Conservation (phyloP, 2,888 invertebrate species). For the Acrobasis consociella region DNA sequence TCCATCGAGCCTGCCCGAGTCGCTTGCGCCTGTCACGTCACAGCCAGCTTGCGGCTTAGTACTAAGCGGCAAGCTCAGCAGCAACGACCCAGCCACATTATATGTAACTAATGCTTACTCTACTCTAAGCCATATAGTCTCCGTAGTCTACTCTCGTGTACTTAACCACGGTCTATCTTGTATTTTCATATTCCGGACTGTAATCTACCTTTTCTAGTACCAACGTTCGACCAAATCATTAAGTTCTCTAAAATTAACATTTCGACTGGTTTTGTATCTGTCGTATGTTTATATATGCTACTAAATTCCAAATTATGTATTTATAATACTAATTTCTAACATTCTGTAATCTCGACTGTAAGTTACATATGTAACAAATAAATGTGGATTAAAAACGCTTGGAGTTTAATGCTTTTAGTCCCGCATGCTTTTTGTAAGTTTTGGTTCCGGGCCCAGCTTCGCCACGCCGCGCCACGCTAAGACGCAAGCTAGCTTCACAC, state of each 20-base stretch:
- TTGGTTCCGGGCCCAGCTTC: slow-evolving; percentile 62
- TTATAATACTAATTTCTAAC: slow-evolving; percentile 52
- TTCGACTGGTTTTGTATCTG: slow-evolving; percentile 37
- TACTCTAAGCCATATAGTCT: not conserved
- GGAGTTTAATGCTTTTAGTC: slow-evolving; percentile 79
- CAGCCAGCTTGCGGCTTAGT: no score
- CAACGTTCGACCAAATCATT: slow-evolving; percentile 33
- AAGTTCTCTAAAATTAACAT: slow-evolving; percentile 32
- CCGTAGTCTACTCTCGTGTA: not conserved
- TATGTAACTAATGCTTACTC: no score
- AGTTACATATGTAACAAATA: slow-evolving; percentile 73
- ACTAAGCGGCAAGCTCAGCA: no score
- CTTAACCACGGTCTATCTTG: not conserved
- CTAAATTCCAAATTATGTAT: slow-evolving; percentile 42
- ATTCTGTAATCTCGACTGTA: slow-evolving; percentile 61
- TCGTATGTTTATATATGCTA: slow-evolving; percentile 42
- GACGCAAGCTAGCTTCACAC: slow-evolving; percentile 23
- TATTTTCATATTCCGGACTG: slow-evolving; percentile 17
- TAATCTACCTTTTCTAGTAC: slow-evolving; percentile 9
- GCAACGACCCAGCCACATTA: no score
- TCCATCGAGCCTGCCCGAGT: no score
- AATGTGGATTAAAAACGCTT: slow-evolving; percentile 77
- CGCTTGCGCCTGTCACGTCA: no score
- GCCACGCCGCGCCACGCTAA: slow-evolving; percentile 36
- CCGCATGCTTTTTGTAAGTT: slow-evolving; percentile 71